phyloP scores from a whole-genome alignment of 1,140 invertebrate species.

The Acromyrmex heyeri region DNA sequence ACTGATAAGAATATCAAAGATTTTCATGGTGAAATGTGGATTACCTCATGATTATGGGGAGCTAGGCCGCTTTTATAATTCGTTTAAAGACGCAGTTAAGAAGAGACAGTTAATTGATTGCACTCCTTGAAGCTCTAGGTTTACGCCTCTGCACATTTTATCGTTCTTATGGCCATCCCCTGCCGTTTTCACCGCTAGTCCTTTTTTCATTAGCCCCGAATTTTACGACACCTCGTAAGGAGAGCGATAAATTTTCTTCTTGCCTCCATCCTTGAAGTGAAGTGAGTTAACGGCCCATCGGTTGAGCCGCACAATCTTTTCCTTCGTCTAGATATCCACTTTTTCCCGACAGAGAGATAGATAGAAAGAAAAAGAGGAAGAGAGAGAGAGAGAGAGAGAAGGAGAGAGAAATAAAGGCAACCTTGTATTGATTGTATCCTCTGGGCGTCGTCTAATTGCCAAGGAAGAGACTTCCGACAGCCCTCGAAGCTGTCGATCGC shows the following conservation, averaged over 20 bases:
- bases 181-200: neutral
- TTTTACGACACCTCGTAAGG: constrained; percentile 69
- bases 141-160: constrained; percentile 33
- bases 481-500: constrained; percentile 25
- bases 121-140: constrained; percentile 11
- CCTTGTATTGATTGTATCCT: constrained; percentile 56
- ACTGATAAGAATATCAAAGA: constrained; percentile 11
- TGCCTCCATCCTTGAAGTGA: constrained; percentile 28
- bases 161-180: constrained; percentile 16
- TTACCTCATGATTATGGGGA: neutral
- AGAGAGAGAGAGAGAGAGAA: neutral
- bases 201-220: constrained; percentile 72
- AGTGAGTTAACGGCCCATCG: constrained; percentile 53
- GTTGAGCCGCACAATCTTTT: constrained; percentile 33
- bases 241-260: constrained; percentile 65
- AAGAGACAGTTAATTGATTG: constrained; percentile 65
- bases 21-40: neutral
- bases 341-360: neutral
- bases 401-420: neutral
- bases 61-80: constrained; percentile 38
- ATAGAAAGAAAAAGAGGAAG: neutral
- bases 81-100: constrained; percentile 10
- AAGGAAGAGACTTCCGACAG: constrained; percentile 48
- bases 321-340: constrained; percentile 16
- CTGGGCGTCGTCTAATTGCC: constrained; percentile 47